phyloP scores from a whole-genome alignment of 2,888 invertebrate genomes.

The Rhyacophila evoluta region DNA sequence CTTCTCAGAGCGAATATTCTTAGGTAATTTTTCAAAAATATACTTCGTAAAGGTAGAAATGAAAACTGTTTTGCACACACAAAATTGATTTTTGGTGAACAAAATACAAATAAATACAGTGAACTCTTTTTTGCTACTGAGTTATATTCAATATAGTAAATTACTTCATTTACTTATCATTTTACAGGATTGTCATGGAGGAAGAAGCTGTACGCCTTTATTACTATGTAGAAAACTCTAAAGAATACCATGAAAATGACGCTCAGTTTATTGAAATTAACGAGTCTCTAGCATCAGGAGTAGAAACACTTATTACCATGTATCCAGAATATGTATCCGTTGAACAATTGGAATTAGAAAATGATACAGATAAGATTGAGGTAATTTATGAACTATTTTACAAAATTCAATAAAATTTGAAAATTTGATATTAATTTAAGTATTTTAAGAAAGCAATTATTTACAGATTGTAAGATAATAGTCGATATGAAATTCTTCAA shows the following conservation, averaged over 20 bases:
- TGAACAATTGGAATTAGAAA: constrained; percentile 76
- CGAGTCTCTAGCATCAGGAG: constrained; percentile 74
- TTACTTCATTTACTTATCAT: not conserved
- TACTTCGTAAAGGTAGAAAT: too few species aligned
- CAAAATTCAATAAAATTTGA: too few species aligned
- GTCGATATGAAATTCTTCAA: too few species aligned
- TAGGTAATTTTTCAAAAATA: too few species aligned
- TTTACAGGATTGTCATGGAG: constrained; percentile 74
- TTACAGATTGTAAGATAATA: too few species aligned
- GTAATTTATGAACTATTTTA: too few species aligned
- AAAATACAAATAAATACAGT: too few species aligned
- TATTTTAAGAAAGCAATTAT: too few species aligned
- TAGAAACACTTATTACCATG: constrained; percentile 76
- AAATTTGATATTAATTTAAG: too few species aligned
- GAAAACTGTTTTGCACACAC: too few species aligned
- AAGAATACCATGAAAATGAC: constrained; percentile 87
- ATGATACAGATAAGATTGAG: constrained; percentile 75
- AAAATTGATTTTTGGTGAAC: too few species aligned
- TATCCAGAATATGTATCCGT: constrained; percentile 86
- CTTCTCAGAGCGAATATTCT: constrained; percentile 71
- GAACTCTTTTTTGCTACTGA: not conserved
- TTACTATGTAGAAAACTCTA: constrained; percentile 86
- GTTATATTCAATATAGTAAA: too few species aligned
- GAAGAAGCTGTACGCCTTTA: constrained; percentile 76
- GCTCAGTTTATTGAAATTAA: constrained; percentile 82